Evolutionary conservation across 2,888 invertebrate genomes (phyloP).

Genomic region (Caenorhabditis virilis): DNA sequence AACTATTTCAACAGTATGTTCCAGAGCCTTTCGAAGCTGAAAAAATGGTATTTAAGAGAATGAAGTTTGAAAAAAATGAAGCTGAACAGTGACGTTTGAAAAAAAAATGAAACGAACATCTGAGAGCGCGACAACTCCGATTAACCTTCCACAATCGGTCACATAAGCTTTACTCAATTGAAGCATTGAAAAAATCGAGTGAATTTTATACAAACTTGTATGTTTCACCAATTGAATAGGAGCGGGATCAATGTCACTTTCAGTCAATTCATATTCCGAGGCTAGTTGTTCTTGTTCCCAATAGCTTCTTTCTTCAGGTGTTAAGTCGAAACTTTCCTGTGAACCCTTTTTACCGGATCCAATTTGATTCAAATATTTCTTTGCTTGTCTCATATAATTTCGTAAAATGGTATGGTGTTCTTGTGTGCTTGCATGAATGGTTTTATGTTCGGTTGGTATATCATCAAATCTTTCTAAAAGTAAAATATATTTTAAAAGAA

Average conservation of each 20-base stretch:
- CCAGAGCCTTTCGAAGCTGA: conserved; percentile 48
- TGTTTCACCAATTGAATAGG: conserved; percentile 65
- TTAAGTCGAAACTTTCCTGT: conserved; percentile 47
- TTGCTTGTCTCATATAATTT: conserved; percentile 60
- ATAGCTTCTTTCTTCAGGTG: conserved; percentile 45
- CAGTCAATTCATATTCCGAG: conserved; percentile 51
- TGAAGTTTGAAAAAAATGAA: neutral
- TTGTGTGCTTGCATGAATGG: conserved; percentile 24
- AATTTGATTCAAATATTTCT: conserved; percentile 52
- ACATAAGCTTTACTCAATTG: conserved; percentile 65
- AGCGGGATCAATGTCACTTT: conserved; percentile 61
- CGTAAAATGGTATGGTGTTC: conserved; percentile 42
- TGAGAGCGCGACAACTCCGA: conserved; percentile 65
- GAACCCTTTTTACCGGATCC: conserved; percentile 48
- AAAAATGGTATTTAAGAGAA: conserved; percentile 5
- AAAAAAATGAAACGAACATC: conserved; percentile 54
- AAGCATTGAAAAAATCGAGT: conserved; percentile 66
- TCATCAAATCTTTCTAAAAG: conserved; percentile 21
- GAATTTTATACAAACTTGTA: conserved; percentile 64
- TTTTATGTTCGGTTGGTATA: conserved; percentile 26
- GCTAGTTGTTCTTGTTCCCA: conserved; percentile 58
- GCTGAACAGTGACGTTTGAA: conserved; percentile 4
- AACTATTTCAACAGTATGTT: conserved; percentile 34
- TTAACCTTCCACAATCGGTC: conserved; percentile 64
- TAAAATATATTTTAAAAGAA: no score